Evolutionary conservation across 2,113 vertebrate genomes (phyloP).

Genomic region (Atlantisia rogersi): DNA sequence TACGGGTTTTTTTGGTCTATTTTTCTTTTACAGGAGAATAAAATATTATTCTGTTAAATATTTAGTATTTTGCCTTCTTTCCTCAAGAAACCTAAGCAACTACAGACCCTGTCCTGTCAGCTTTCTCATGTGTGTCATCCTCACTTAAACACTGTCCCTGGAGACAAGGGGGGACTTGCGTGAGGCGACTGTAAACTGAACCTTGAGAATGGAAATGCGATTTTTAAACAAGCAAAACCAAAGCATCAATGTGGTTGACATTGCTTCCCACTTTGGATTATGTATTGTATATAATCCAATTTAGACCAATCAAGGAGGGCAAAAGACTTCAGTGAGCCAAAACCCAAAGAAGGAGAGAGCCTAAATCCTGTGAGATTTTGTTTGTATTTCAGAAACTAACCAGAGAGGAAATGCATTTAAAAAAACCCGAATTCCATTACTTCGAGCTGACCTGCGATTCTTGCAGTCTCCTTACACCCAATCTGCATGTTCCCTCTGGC

Average conservation of each 20-base stretch:
- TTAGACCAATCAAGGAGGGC: slow-evolving; percentile 28
- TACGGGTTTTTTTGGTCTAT: not conserved
- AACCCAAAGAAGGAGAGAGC: not conserved
- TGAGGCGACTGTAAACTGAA: slow-evolving; percentile 43
- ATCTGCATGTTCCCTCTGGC: not conserved
- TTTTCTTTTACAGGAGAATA: not conserved
- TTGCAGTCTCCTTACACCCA: not conserved
- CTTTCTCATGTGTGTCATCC: not conserved
- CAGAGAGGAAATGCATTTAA: slow-evolving; percentile 13
- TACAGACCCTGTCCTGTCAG: not conserved
- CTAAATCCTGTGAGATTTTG: slow-evolving; percentile 40
- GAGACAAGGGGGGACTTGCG: not conserved
- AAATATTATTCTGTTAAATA: not conserved
- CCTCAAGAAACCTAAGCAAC: not conserved
- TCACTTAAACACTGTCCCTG: not conserved
- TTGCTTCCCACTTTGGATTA: slow-evolving; percentile 52
- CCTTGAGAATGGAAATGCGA: slow-evolving; percentile 24
- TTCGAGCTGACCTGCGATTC: slow-evolving; percentile 24
- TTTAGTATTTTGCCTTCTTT: not conserved
- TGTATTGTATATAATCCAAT: slow-evolving; percentile 51
- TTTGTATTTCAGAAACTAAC: slow-evolving; percentile 50
- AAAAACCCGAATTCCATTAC: not conserved
- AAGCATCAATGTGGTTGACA: slow-evolving; percentile 44
- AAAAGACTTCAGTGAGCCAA: slow-evolving; percentile 8
- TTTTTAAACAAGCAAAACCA: slow-evolving; percentile 49